Conservation (phyloP, 2,888 invertebrate genomes). For the Gortyna flavago region DNA sequence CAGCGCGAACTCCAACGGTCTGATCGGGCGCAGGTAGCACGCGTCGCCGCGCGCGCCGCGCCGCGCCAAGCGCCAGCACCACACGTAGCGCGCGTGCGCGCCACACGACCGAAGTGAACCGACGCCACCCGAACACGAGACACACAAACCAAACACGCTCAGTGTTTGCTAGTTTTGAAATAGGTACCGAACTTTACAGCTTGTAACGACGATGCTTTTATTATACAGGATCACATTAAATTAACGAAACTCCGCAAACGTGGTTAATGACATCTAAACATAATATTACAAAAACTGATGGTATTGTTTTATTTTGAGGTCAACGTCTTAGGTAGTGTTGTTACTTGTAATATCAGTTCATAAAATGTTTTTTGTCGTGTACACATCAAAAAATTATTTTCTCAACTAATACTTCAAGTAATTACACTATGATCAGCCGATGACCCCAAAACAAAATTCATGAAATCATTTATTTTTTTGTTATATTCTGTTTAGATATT, state of each 20-base stretch:
- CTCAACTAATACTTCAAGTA: not conserved
- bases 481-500: not conserved
- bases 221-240: constrained; percentile 1
- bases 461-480: not conserved
- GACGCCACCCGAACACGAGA: not conserved
- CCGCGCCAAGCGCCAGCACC: constrained; percentile 40
- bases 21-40: constrained; percentile 96
- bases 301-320: too few relatives aligned
- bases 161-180: constrained; percentile 44
- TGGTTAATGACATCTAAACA: not conserved
- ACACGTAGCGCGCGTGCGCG: constrained; percentile 12
- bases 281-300: not conserved
- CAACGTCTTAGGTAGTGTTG: too few relatives aligned
- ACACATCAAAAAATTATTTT: not conserved
- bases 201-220: constrained; percentile 13
- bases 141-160: not conserved
- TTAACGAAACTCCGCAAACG: not conserved
- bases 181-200: constrained; percentile 28
- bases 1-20: constrained; percentile 93
- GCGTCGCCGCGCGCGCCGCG: constrained; percentile 68
- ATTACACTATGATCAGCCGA: not conserved
- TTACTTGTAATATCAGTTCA: not conserved
- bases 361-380: not conserved
- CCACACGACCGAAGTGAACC: not conserved
- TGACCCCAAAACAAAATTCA: not conserved